phyloP scores from a whole-genome alignment of 2,888 invertebrate genomes.

The Andrena praecox region DNA sequence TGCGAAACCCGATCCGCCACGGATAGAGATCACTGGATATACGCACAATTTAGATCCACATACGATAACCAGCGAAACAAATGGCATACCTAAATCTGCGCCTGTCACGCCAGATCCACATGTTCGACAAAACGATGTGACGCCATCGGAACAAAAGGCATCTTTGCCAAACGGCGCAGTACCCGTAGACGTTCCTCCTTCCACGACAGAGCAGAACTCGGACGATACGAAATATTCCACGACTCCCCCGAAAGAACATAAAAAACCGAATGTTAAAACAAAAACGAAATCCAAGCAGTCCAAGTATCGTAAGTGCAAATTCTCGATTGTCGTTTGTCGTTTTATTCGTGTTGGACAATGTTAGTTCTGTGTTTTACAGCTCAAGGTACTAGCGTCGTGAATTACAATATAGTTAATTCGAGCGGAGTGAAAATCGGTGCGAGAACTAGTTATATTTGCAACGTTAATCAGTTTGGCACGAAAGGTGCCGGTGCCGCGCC shows the following conservation, averaged over 20 bases:
- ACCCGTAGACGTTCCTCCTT: conserved; percentile 17
- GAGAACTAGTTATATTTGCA: conserved; percentile 76
- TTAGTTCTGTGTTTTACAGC: conserved; percentile 42
- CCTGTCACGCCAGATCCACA: not conserved
- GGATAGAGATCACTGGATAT: conserved; percentile 74
- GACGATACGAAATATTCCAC: conserved; percentile 22
- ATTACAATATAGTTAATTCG: conserved; percentile 80
- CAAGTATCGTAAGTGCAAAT: conserved; percentile 53
- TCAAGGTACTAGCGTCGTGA: conserved; percentile 67
- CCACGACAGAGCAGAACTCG: conserved; percentile 2
- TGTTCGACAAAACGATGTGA: not conserved
- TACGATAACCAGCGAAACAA: not conserved
- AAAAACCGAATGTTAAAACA: conserved; percentile 48
- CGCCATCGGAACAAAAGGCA: conserved; percentile 31
- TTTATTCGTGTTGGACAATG: not conserved
- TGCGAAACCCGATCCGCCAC: conserved; percentile 86
- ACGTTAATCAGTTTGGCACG: conserved; percentile 74
- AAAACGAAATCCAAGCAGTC: conserved; percentile 57
- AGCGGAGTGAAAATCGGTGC: conserved; percentile 78
- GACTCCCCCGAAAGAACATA: conserved; percentile 37
- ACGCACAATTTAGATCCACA: conserved; percentile 60
- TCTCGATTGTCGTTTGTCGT: not conserved
- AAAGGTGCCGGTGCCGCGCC: conserved; percentile 25
- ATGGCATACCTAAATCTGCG: not conserved
- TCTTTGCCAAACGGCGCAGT: conserved; percentile 35